Evolutionary conservation across 2,888 invertebrate genomes (phyloP).

Genomic region (Drosophila conformis): DNA sequence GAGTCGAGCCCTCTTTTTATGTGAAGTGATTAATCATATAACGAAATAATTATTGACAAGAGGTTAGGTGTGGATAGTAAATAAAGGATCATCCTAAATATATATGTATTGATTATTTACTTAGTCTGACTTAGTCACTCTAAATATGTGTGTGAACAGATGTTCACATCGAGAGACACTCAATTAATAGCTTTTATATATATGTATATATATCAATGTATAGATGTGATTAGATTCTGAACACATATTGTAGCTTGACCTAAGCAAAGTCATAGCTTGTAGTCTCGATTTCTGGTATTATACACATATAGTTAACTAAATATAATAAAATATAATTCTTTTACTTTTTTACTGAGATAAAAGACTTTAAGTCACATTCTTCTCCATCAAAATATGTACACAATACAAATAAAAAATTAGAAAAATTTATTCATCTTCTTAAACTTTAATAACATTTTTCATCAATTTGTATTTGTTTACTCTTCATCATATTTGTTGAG

Average conservation of each 20-base stretch:
- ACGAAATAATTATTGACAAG: background rate
- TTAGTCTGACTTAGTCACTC: background rate
- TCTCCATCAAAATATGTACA: background rate
- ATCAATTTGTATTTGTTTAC: slow-evolving; percentile 18
- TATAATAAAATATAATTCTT: no score
- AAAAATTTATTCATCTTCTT: background rate
- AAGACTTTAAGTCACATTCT: background rate
- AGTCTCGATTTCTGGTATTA: background rate
- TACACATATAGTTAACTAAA: no score
- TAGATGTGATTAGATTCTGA: background rate
- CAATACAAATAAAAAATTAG: background rate
- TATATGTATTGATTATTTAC: background rate
- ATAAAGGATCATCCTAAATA: background rate
- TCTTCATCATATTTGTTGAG: slow-evolving; percentile 68
- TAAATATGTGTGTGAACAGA: background rate
- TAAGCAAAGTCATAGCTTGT: slow-evolving; percentile 15
- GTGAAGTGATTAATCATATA: background rate
- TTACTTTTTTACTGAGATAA: background rate
- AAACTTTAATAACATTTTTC: background rate
- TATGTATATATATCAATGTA: background rate
- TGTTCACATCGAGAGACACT: background rate
- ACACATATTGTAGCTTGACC: slow-evolving; percentile 8
- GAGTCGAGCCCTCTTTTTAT: slow-evolving; percentile 28
- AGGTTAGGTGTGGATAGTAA: background rate
- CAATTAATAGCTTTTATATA: background rate